Percentiles rank a stretch among this genome's conserved stretches.
These are phyloP conservation scores for Oophaga pumilio DNA, from an alignment of 2,113 vertebrate species.

Conservation along the genomic window DNA sequence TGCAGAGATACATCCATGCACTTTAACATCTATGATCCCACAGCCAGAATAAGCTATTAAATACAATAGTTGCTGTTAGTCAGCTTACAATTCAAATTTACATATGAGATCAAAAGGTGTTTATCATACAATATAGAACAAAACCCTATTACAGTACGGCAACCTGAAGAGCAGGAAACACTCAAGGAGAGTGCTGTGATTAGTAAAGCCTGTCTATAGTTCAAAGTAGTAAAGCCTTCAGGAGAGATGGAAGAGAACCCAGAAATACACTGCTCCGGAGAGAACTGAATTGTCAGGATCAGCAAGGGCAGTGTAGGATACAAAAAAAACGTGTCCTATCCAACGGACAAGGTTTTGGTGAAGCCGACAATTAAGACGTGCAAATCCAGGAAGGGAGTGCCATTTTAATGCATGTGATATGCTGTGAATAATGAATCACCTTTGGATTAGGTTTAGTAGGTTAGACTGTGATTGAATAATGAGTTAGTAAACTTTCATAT, in stretches of 20 bases:
- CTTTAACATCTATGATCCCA: conserved; percentile 91
- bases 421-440: neutral
- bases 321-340: neutral
- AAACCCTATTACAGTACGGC: conserved; percentile 78
- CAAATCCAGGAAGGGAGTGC: conserved; percentile 38
- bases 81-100: conserved; percentile 96
- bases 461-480: conserved; percentile 11
- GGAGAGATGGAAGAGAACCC: conserved; percentile 66
- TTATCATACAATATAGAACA: conserved; percentile 90
- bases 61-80: conserved; percentile 90
- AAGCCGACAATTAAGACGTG: conserved; percentile 53
- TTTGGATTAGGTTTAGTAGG: neutral
- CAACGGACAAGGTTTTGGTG: neutral
- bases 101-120: conserved; percentile 89
- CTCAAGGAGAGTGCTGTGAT: conserved; percentile 71
- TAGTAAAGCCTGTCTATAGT: conserved; percentile 74
- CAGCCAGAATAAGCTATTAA: conserved; percentile 92
- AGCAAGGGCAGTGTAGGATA: conserved; percentile 6
- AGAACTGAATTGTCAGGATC: conserved; percentile 14
- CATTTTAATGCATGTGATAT: neutral
- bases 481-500: neutral
- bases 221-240: conserved; percentile 78
- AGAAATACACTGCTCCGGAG: conserved; percentile 56
- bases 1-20: conserved; percentile 92
- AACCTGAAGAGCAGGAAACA: conserved; percentile 81